Conservation (phyloP, 2,888 invertebrate species). For the Habrosyne pyritoides region DNA sequence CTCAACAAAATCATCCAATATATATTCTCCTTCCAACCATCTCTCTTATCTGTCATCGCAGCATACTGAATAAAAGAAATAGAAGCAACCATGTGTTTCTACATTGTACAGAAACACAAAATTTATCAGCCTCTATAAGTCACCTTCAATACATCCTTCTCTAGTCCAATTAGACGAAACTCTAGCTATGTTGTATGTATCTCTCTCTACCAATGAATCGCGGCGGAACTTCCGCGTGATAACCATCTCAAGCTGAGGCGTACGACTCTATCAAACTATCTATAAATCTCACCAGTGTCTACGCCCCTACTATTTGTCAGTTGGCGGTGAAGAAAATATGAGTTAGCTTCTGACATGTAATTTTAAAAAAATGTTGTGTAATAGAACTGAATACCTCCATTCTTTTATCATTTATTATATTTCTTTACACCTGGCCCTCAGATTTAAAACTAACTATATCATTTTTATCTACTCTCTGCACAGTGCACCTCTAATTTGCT, state of each 20-base stretch:
- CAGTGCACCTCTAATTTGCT: no score
- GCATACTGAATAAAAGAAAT: no score
- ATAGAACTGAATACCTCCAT: no score
- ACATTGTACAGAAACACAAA: not conserved
- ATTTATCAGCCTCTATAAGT: not conserved
- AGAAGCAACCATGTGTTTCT: not conserved
- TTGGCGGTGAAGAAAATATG: not conserved
- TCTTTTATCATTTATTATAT: no score
- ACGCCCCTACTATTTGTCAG: not conserved
- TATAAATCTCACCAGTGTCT: constrained; percentile 5
- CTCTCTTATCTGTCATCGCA: no score
- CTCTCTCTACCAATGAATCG: not conserved
- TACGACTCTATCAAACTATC: constrained; percentile 1
- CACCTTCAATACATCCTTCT: not conserved
- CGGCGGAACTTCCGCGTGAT: not conserved
- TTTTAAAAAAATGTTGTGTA: no score
- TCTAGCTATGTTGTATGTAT: not conserved
- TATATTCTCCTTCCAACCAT: no score
- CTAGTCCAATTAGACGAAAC: not conserved
- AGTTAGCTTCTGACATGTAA: no score
- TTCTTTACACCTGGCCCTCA: no score
- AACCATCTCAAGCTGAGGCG: not conserved
- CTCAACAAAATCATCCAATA: no score
- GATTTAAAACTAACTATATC: no score
- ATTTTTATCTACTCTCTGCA: no score